These are phyloP conservation scores for Crocidura indochinensis DNA, from an alignment of 2,797 vertebrate species.

Conservation along the genomic window DNA sequence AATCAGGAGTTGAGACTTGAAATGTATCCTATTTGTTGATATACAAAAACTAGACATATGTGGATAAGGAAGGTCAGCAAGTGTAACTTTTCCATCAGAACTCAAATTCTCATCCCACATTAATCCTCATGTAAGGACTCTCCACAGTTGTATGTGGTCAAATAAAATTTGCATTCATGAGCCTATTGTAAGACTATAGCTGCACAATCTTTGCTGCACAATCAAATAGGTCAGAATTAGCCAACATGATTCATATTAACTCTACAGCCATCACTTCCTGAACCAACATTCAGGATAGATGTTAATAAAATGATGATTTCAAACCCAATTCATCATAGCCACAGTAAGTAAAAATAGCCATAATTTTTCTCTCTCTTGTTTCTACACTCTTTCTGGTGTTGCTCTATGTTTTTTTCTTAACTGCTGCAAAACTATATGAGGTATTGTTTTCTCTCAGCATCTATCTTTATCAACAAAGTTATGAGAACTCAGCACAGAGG, in stretches of 20 bases:
- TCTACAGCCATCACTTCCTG: not conserved
- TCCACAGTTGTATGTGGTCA: not conserved
- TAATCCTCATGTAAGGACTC: slow-evolving; percentile 8
- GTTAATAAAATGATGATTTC: not conserved
- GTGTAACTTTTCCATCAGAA: not conserved
- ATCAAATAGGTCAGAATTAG: not conserved
- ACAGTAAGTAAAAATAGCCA: not conserved
- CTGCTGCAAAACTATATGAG: not conserved
- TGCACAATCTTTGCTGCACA: not conserved
- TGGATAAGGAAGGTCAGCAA: not conserved
- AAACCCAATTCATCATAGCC: not conserved
- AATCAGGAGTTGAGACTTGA: not conserved
- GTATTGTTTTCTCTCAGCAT: not conserved
- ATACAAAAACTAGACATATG: not conserved
- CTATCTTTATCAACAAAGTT: too few species aligned
- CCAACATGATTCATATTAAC: not conserved
- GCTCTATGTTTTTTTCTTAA: not conserved
- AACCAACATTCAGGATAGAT: not conserved
- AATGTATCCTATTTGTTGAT: not conserved
- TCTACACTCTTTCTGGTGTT: not conserved
- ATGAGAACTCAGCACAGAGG: not conserved
- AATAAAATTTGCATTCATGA: not conserved
- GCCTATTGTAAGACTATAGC: not conserved
- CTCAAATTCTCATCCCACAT: not conserved
- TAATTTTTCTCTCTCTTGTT: not conserved